Evolutionary conservation across 2,797 vertebrate genomes (phyloP).

Genomic region (Ptychadena robeensis): DNA sequence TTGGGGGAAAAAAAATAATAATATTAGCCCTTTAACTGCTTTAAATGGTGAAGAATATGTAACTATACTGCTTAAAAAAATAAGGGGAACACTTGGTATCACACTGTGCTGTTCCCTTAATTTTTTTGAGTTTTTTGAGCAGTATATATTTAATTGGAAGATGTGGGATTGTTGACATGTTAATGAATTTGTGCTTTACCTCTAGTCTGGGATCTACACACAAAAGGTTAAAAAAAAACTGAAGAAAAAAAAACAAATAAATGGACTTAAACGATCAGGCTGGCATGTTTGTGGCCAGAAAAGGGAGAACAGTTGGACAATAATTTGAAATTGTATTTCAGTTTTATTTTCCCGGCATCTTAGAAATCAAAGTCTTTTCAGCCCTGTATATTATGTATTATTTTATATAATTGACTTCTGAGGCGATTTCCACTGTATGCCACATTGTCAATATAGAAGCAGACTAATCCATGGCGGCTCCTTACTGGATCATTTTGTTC

Average conservation of each 20-base stretch:
- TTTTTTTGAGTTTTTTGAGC: too few relatives aligned
- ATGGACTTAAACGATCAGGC: not conserved
- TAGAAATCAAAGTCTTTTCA: constrained; percentile 44
- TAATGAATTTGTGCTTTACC: too few relatives aligned
- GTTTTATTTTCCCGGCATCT: constrained; percentile 29
- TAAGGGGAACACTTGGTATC: too few relatives aligned
- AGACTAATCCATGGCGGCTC: not conserved
- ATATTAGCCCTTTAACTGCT: too few relatives aligned
- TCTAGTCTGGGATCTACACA: not conserved
- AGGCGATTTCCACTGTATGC: not conserved
- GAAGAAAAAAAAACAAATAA: not conserved
- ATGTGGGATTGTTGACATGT: too few relatives aligned
- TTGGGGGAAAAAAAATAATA: too few relatives aligned
- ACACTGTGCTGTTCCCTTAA: too few relatives aligned
- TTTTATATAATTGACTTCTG: constrained; percentile 34
- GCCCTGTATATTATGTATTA: constrained; percentile 20
- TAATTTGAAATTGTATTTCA: constrained; percentile 34
- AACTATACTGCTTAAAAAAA: too few relatives aligned
- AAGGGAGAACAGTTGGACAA: constrained; percentile 10
- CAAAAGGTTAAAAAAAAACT: constrained; percentile 12
- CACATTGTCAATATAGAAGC: constrained; percentile 26
- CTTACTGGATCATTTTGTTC: constrained; percentile 12
- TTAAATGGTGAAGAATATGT: too few relatives aligned
- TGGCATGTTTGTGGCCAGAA: not conserved
- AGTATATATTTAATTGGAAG: too few relatives aligned